These are phyloP conservation scores for Marronus borbonicus DNA, from an alignment of 2,888 invertebrate species.

Conservation along the genomic window DNA sequence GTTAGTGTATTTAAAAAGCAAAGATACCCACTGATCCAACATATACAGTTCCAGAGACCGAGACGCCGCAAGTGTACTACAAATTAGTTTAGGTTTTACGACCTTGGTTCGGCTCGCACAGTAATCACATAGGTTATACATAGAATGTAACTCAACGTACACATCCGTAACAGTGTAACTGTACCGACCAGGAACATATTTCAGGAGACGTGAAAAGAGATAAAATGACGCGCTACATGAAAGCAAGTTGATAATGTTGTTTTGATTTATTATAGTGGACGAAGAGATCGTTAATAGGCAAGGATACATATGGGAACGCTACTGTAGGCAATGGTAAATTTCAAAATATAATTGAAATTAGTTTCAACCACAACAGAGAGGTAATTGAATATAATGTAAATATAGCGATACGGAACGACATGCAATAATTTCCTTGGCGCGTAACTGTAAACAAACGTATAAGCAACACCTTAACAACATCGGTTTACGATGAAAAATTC, in stretches of 20 bases:
- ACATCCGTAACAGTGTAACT: constrained; percentile 19
- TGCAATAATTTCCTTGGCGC: neutral
- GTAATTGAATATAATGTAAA: constrained; percentile 22
- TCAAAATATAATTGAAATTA: constrained; percentile 28
- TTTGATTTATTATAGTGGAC: constrained; percentile 22
- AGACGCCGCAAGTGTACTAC: constrained; percentile 15
- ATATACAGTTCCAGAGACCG: no score
- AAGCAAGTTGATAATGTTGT: constrained; percentile 7
- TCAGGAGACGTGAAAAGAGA: neutral
- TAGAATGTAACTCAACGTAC: constrained; percentile 2
- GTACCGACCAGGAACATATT: constrained; percentile 17
- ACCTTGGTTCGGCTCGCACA: constrained; percentile 19
- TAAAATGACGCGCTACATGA: constrained; percentile 11
- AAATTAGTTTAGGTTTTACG: constrained; percentile 37
- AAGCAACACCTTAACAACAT: constrained; percentile 2
- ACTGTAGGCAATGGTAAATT: neutral
- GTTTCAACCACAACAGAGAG: constrained; percentile 6
- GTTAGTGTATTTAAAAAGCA: no score
- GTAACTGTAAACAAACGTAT: neutral
- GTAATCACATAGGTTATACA: neutral
- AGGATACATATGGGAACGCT: neutral
- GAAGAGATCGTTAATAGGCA: constrained; percentile 5
- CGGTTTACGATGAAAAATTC: neutral
- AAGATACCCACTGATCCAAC: neutral
- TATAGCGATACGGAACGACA: neutral